These are phyloP conservation scores for Marmota flaviventris DNA, from an alignment of 2,113 vertebrate species.

Conservation along the genomic window DNA sequence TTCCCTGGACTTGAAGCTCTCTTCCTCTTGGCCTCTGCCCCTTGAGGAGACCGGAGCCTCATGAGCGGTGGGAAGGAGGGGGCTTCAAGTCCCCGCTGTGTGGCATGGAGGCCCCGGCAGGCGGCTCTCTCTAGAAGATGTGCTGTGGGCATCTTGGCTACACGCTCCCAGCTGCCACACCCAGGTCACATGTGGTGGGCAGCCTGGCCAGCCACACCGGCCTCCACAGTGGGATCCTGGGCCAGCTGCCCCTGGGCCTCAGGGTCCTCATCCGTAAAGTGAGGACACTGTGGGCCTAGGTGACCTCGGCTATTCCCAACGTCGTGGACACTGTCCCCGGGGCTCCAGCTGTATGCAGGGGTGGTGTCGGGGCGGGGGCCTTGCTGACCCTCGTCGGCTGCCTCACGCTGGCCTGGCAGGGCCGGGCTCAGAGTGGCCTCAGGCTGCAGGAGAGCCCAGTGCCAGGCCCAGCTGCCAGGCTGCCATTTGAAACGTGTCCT, in stretches of 20 bases:
- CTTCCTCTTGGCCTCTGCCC: neutral
- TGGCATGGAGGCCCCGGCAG: neutral
- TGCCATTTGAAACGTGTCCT: slow-evolving; percentile 62
- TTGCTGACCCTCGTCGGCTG: too few relatives aligned
- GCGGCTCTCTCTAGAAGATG: rapidly evolving
- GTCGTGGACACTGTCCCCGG: neutral
- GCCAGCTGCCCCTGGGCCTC: neutral
- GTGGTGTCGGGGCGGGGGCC: neutral
- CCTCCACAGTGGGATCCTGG: neutral
- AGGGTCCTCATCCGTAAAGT: neutral
- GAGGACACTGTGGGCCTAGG: neutral
- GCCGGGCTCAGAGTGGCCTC: neutral
- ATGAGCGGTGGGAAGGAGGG: neutral
- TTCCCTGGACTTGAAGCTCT: neutral
- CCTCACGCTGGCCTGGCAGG: neutral
- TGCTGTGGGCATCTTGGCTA: rapidly evolving
- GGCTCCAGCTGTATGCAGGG: neutral
- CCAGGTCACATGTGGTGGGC: rapidly evolving
- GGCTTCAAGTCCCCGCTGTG: neutral
- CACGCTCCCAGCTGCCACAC: rapidly evolving
- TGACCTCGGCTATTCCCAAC: neutral
- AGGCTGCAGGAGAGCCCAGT: neutral
- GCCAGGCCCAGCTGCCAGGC: slow-evolving; percentile 6
- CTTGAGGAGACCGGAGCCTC: neutral
- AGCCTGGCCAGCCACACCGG: neutral